These are phyloP conservation scores for Semaprochilodus insignis DNA, from an alignment of 2,797 vertebrate genomes.

Conservation along the genomic window DNA sequence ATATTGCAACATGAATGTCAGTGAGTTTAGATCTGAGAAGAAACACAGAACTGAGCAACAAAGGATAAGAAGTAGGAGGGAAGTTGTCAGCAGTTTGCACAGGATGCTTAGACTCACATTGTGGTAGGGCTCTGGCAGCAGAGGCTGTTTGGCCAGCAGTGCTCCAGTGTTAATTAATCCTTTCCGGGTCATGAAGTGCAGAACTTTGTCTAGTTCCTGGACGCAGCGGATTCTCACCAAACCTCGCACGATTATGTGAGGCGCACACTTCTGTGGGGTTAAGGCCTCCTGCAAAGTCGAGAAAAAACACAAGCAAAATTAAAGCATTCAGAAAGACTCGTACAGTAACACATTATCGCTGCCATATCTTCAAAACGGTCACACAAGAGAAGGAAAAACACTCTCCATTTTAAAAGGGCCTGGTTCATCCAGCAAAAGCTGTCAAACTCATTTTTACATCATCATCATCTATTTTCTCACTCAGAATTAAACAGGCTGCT, in stretches of 20 bases:
- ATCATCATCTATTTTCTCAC: too few species aligned
- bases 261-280: slow-evolving; percentile 87
- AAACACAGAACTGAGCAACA: too few species aligned
- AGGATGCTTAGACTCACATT: slow-evolving; percentile 75
- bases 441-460: too few species aligned
- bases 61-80: background rate
- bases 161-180: slow-evolving; percentile 96
- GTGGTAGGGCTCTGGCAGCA: slow-evolving; percentile 88
- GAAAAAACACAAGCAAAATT: slow-evolving; percentile 14
- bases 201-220: slow-evolving; percentile 92
- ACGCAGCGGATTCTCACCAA: slow-evolving; percentile 89
- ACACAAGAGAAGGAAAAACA: too few species aligned
- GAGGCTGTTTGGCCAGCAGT: slow-evolving; percentile 83
- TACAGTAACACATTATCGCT: too few species aligned
- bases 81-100: background rate
- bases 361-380: too few species aligned
- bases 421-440: too few species aligned
- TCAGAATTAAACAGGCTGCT: too few species aligned
- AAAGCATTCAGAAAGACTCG: background rate
- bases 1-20: too few species aligned
- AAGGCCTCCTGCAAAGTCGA: slow-evolving; percentile 85
- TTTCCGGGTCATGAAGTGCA: slow-evolving; percentile 95
- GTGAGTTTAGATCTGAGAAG: too few species aligned
- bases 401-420: too few species aligned
- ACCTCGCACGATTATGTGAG: slow-evolving; percentile 90